These are phyloP conservation scores for Cydia amplana DNA, from an alignment of 1,140 invertebrate genomes.

Conservation along the genomic window DNA sequence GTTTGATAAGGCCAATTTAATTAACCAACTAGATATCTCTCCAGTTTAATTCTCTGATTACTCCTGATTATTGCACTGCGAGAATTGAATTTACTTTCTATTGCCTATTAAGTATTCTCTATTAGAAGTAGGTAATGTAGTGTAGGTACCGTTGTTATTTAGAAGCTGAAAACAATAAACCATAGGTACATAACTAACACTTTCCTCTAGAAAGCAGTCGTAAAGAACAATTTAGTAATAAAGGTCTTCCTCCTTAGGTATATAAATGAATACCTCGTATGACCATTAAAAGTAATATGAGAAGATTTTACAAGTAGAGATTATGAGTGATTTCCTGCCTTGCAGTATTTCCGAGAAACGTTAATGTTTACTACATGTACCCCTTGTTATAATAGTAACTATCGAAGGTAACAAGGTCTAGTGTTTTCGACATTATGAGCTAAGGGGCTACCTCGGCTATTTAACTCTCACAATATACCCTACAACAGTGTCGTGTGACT, in stretches of 20 bases:
- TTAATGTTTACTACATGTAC: not conserved
- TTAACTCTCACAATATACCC: too few species aligned
- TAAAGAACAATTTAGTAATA: slow-evolving; percentile 12
- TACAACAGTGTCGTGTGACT: too few species aligned
- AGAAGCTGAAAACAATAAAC: not conserved
- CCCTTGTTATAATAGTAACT: slow-evolving; percentile 19
- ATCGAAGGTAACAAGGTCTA: too few species aligned
- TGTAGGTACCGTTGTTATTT: not conserved
- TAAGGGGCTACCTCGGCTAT: too few species aligned
- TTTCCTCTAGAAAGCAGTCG: slow-evolving; percentile 7
- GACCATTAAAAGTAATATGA: slow-evolving; percentile 29
- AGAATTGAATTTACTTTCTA: too few species aligned
- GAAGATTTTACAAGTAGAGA: slow-evolving; percentile 23
- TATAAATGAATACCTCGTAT: not conserved
- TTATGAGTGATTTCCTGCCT: slow-evolving; percentile 21
- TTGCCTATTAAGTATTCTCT: too few species aligned
- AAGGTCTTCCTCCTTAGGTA: slow-evolving; percentile 9
- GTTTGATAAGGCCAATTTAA: slow-evolving; percentile 19
- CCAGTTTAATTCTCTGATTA: not conserved
- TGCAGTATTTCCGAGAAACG: slow-evolving; percentile 15
- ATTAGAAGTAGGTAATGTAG: not conserved
- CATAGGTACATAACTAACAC: not conserved
- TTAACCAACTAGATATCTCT: slow-evolving; percentile 8
- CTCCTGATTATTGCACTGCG: not conserved
- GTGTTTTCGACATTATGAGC: too few species aligned